These are phyloP conservation scores for Genyomyrus donnyi DNA, from an alignment of 2,113 vertebrate genomes.

Conservation along the genomic window DNA sequence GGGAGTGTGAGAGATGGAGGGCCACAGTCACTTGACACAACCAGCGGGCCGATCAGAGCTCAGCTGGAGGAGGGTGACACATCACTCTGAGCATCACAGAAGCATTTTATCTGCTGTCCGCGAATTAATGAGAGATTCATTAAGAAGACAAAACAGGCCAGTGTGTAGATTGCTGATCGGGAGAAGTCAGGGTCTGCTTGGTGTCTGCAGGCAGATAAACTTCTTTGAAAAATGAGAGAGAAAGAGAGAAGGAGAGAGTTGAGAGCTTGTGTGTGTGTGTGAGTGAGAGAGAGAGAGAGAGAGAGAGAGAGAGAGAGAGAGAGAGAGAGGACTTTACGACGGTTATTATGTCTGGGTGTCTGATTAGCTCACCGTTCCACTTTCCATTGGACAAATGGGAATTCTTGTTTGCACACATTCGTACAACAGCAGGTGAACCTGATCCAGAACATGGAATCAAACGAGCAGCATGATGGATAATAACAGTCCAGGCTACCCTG, in stretches of 20 bases:
- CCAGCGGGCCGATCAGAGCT: not conserved
- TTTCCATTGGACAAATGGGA: not conserved
- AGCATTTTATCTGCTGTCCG: not conserved
- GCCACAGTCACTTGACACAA: not conserved
- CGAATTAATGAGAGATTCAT: not conserved
- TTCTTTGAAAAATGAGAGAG: not conserved
- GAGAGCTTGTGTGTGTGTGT: too few species aligned
- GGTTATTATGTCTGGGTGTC: not conserved
- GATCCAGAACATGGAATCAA: not conserved
- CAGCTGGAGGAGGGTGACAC: not conserved
- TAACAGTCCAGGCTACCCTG: not conserved
- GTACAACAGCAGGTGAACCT: not conserved
- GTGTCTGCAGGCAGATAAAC: not conserved
- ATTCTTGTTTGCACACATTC: not conserved
- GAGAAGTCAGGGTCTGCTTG: not conserved
- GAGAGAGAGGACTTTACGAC: not conserved
- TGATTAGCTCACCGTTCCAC: not conserved
- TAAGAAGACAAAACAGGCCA: not conserved
- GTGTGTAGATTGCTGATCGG: not conserved
- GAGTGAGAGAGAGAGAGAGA: not conserved
- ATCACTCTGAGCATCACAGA: not conserved
- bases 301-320: not conserved
- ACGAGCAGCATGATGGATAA: not conserved
- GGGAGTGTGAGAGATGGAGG: not conserved
- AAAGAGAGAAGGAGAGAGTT: not conserved